Evolutionary conservation across 2,797 vertebrate genomes (phyloP), one percentile per base, ranked within the genome.

Genomic region (Sebastes diaconus): DNA sequence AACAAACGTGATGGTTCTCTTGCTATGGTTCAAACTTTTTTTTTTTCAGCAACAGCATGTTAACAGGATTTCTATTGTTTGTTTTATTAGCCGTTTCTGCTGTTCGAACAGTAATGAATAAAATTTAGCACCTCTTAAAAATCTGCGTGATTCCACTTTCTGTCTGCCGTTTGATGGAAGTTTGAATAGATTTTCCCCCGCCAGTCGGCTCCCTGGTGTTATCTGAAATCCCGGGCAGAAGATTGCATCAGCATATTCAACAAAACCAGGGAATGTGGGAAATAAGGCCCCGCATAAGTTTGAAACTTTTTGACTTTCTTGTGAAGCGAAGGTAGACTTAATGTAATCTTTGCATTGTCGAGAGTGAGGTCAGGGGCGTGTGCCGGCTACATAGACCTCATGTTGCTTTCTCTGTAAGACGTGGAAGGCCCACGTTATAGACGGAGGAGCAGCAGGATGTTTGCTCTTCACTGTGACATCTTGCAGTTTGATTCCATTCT

Each of bases 221-320:
- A 34, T 83, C 75, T 89, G 81, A 91, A 90, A 91, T 80, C 42
- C 77, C 55, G 76, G 75, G 77, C 76, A 67, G 73, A 67, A 79
- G 84, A 92, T 92, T 93, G 79, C 88, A 92, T 94, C 90, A 89
- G 85, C 83, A 87, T 87, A 87, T 89, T 90, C 76, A 88, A 77
- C 79, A 84, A 57, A 77, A 87, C 59, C 80, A 57, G 57, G 24
- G 73, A 86, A 84, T 77, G 77, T 85, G 77, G 69, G 80, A 86
- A 82, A 87, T 55, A 34, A 83, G 55, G 69, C 20, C 20, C 14
- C 1, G 4, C 22, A 46, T 64, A 50, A 46, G 24, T 67, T 84
- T 85, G n/a, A 64, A 75, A 84, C 55, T 66, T 42, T 65, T 66
- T 32, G n/a, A 60, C 58, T 84, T 77, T 77, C 73, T 50, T 82